Percentiles rank a stretch among this genome's conserved stretches.
Evolutionary conservation across 2,888 invertebrate genomes (phyloP).

Genomic region (Parelbella ahira): DNA sequence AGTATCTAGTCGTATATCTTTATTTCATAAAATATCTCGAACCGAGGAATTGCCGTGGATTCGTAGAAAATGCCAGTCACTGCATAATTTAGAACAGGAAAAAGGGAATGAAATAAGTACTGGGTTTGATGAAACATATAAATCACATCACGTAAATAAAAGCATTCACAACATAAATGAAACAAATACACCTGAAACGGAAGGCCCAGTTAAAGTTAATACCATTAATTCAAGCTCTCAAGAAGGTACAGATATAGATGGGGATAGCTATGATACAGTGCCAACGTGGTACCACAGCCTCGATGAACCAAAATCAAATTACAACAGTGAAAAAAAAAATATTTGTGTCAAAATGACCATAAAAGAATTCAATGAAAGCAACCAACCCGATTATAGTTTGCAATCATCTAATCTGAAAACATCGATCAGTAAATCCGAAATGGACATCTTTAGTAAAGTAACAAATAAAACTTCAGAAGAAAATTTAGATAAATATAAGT

Average conservation of each 20-base stretch:
- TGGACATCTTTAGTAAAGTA: conserved; percentile 71
- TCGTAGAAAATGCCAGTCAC: conserved; percentile 52
- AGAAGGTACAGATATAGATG: not conserved
- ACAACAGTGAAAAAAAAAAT: conserved; percentile 23
- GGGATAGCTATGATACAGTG: not conserved
- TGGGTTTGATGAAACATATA: not conserved
- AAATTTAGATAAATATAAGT: conserved; percentile 63
- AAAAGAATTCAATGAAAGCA: conserved; percentile 37
- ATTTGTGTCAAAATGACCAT: conserved; percentile 35
- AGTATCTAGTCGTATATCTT: conserved; percentile 71
- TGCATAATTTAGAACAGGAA: conserved; percentile 51
- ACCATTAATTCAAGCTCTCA: not conserved
- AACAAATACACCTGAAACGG: not conserved
- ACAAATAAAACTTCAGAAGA: conserved; percentile 41
- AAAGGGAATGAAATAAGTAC: conserved; percentile 34
- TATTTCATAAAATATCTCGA: conserved; percentile 65
- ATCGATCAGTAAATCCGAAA: conserved; percentile 71
- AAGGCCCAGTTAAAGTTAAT: conserved; percentile 1
- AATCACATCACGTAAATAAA: not conserved
- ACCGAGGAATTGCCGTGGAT: conserved; percentile 53
- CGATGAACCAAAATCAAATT: conserved; percentile 25
- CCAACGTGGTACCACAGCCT: conserved; percentile 30
- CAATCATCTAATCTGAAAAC: conserved; percentile 44
- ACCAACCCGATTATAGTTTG: conserved; percentile 33
- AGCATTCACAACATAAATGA: conserved; percentile 8